These are phyloP conservation scores for Cataglyphis cursor DNA, from an alignment of 2,888 invertebrate genomes.

Conservation along the genomic window DNA sequence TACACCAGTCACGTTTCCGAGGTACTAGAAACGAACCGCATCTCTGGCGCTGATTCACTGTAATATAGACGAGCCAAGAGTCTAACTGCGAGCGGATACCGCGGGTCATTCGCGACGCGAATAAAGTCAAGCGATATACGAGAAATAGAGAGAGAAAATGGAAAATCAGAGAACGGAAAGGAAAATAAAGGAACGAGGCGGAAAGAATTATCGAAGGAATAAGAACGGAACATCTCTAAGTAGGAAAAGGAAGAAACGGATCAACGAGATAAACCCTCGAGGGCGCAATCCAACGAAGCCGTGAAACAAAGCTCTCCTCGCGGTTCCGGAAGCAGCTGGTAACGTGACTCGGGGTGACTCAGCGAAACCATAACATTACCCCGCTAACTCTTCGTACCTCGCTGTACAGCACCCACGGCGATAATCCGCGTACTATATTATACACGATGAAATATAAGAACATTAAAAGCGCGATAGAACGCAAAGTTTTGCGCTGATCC, in stretches of 20 bases:
- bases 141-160: neutral
- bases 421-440: constrained; percentile 50
- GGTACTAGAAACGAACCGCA: constrained; percentile 61
- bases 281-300: constrained; percentile 72
- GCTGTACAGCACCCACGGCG: neutral
- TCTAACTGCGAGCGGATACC: constrained; percentile 44
- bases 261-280: constrained; percentile 68
- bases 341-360: constrained; percentile 77
- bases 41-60: constrained; percentile 57
- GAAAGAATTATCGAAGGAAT: constrained; percentile 52
- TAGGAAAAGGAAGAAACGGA: constrained; percentile 50
- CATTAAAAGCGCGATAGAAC: neutral
- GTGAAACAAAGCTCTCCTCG: constrained; percentile 72
- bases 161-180: neutral
- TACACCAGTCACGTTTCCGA: constrained; percentile 62
- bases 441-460: constrained; percentile 39
- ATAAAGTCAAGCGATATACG: constrained; percentile 34
- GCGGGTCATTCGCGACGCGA: constrained; percentile 39
- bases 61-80: constrained; percentile 59
- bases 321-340: constrained; percentile 74
- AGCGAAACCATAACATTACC: constrained; percentile 79
- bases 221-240: constrained; percentile 30
- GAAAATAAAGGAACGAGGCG: constrained; percentile 5
- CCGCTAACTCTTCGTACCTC: constrained; percentile 59
- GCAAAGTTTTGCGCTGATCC: neutral